Evolutionary conservation across 2,113 vertebrate species (phyloP), one percentile per base, ranked within the genome.

Genomic region (Turnix velox): DNA sequence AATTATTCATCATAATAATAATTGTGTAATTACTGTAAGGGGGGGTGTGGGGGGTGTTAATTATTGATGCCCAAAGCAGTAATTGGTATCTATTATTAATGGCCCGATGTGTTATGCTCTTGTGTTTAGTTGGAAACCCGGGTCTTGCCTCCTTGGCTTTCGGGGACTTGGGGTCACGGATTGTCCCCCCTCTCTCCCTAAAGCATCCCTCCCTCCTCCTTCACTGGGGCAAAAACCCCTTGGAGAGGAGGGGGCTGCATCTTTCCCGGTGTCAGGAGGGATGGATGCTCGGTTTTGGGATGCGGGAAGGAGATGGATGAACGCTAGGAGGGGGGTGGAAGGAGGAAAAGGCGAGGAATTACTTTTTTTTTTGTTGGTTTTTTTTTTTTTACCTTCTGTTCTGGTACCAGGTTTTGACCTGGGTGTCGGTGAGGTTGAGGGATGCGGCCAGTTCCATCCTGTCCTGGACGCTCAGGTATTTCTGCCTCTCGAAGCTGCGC

Each of bases 321-420:
- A n/a, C n/a, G n/a, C n/a, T n/a, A n/a, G n/a, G n/a, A n/a, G n/a
- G n/a, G n/a, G n/a, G n/a, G n/a, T n/a, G n/a, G n/a, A n/a, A n/a
- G n/a, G n/a, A n/a, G n/a, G n/a, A n/a, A n/a, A n/a, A n/a, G n/a
- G n/a, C n/a, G n/a, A n/a, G n/a, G n/a, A n/a, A n/a, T n/a, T n/a
- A n/a, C n/a, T n/a, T n/a, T n/a, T n/a, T n/a, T n/a, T n/a, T n/a
- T n/a, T n/a, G n/a, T n/a, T n/a, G n/a, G n/a, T n/a, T n/a, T n/a
- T n/a, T n/a, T n/a, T 22, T 35, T 58, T 95, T 98, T 97, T 97
- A 99, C 99, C 99, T 99, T 94, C 99, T 97, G 98, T 99, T 99
- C 98, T 99, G 99, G 98, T 99, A 99, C 99, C 99, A 99, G 95
- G 99, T 99, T 97, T 99, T 99, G 96, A 99, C 99, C 97, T 99